phyloP scores from a whole-genome alignment of 1,140 invertebrate genomes.

The Drosophila melanogaster region Release_6_plus_ISO1_MT NT_033779.5:6717501-6718000 shows the following conservation, averaged over 20 bases:
- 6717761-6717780: conserved; percentile 61
- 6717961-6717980: conserved; percentile 71
- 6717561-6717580: too few species aligned
- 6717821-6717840: conserved; percentile 61
- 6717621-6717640: too few species aligned
- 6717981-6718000: conserved; percentile 39
- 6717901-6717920: conserved; percentile 88
- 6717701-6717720: conserved; percentile 58
- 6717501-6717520: too few species aligned
- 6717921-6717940: conserved; percentile 90
- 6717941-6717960: conserved; percentile 87
- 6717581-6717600: too few species aligned
- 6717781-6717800: conserved; percentile 64
- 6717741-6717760: conserved; percentile 74
- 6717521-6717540: too few species aligned
- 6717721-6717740: conserved; percentile 60
- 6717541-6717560: too few species aligned
- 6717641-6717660: conserved; percentile 2
- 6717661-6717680: conserved; percentile 9
- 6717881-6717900: conserved; percentile 88
- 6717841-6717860: conserved; percentile 85
- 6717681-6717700: conserved; percentile 26
- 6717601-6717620: too few species aligned
- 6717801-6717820: conserved; percentile 63
- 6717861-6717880: conserved; percentile 86